Conservation (phyloP, 2,113 vertebrate species). For the Marmota flaviventris region DNA sequence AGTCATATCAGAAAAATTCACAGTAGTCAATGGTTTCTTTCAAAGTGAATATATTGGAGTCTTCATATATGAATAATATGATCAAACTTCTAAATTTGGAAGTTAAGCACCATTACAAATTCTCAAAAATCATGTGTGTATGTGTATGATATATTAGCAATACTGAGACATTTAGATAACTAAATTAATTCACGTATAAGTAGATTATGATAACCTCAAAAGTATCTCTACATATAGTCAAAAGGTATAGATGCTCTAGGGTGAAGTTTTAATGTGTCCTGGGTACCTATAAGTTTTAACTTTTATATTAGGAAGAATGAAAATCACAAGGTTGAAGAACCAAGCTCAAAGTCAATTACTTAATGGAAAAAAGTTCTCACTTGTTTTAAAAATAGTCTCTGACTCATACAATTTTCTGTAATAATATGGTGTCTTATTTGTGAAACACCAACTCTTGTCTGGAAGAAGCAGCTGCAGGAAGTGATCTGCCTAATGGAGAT, state of each 20-base stretch:
- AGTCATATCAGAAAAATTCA: slow-evolving; percentile 29
- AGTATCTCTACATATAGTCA: not conserved
- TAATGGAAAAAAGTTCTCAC: not conserved
- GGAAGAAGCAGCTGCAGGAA: not conserved
- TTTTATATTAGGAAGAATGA: not conserved
- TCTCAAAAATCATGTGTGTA: not conserved
- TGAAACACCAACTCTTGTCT: not conserved
- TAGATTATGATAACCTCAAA: not conserved
- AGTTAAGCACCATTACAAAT: slow-evolving; percentile 9
- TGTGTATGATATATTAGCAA: not conserved
- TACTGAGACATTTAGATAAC: not conserved
- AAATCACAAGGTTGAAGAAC: not conserved
- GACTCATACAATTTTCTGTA: not conserved
- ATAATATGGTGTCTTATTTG: not conserved
- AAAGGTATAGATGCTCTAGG: not conserved
- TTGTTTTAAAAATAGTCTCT: slow-evolving; percentile 15
- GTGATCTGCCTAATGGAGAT: not conserved
- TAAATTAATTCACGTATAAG: not conserved
- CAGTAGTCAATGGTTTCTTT: slow-evolving; percentile 46
- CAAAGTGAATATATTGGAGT: not conserved
- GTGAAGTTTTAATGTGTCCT: not conserved
- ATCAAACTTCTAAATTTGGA: slow-evolving; percentile 29
- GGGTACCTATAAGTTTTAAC: not conserved
- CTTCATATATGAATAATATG: slow-evolving; percentile 19
- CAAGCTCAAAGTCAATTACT: not conserved